Evolutionary conservation across 2,888 invertebrate species (phyloP), one percentile per base, ranked within the genome.

Genomic region (Caenorhabditis wallacei): DNA sequence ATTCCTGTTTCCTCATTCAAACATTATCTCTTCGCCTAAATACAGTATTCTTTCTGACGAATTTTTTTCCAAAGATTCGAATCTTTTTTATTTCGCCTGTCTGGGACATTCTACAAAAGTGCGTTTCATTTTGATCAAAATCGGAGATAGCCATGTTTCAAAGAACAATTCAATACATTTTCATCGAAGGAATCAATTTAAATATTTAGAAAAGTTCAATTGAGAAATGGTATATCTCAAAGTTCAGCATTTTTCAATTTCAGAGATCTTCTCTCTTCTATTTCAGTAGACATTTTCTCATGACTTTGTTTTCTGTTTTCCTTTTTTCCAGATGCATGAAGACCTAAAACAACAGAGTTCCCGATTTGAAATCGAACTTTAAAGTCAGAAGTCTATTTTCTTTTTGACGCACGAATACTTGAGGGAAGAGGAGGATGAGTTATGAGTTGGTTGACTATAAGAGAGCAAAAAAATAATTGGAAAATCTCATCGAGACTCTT

Each of bases 401-500:
- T 40, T 30, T 10, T 16, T 57, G 69, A 48, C 46, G 51, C 59
- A 59, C 48, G 48, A 40, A 53, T 61, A 64, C 74, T 74, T 74
- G 54, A 56, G 43, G 48, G 43, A 37, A 5, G 53, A 53, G n/a
- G n/a, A 53, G n/a, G 24, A 37, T 18, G 53, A 53, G 24, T 43
- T 43, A 61, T 43, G 54, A 56, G 11, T 48, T 48, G 46, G n/a
- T 5, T n/a, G 46, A 48, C 18, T 4, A 18, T 1, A 18, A 43
- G 16, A 5, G 59, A 66, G 46, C 37, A 40, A 30, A 51, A 76
- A 61, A 56, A 79, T 66, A 59, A 70, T 64, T 79, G 71, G 20
- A 66, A 71, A 48, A 46, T 51, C 59, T 37, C 43, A 43, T 37
- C 43, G 46, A 20, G 57, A n/a, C 71, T 79, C 79, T 78, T 78